Evolutionary conservation across 1,140 invertebrate species (phyloP), one percentile per base, ranked within the genome.

Genomic region (Tetramorium alpestre): DNA sequence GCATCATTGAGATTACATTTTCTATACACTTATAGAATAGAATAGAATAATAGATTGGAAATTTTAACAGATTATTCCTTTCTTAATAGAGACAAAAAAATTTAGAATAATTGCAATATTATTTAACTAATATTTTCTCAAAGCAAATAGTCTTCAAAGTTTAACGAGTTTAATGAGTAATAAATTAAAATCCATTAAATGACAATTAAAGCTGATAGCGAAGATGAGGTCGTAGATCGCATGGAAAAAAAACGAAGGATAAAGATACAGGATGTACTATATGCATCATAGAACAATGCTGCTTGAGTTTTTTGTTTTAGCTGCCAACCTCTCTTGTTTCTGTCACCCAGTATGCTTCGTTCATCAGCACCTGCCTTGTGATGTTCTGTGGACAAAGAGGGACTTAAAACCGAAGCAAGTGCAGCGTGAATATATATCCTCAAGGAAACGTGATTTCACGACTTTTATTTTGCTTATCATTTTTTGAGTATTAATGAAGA

Each of bases 331-430:
- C 98, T 97, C 97, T 97, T 95, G 97, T 98, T 96, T 98, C 97
- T 95, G 97, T 97, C 96, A 98, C 97, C 98, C 98, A 98, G 96
- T 98, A 97, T 94, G 97, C 98, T 97, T 98, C 98, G 96, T 98
- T 98, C 96, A 98, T 97, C 96, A 98, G 98, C 96, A 98, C 97
- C 96, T 98, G 97, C 97, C 98, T 97, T 96, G 98, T 98, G 97
- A 98, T 98, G 96, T 98, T 98, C 98, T 98, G 97, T 96, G 96
- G 95, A 96, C 95, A 95, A 94, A 95, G 91, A 93, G 90, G 90
- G 89, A 90, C 93, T 95, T 95, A 94, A 95, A 94, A 94, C 92
- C 90, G 90, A 89, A 77, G 84, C 84, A 91, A 88, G 41, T 84
- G 69, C 25, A 73, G 18, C 25, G n/a, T 47, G 25, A 44, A 49